These are phyloP conservation scores for Pelosia muscerda DNA, from an alignment of 2,888 invertebrate species.

Conservation along the genomic window DNA sequence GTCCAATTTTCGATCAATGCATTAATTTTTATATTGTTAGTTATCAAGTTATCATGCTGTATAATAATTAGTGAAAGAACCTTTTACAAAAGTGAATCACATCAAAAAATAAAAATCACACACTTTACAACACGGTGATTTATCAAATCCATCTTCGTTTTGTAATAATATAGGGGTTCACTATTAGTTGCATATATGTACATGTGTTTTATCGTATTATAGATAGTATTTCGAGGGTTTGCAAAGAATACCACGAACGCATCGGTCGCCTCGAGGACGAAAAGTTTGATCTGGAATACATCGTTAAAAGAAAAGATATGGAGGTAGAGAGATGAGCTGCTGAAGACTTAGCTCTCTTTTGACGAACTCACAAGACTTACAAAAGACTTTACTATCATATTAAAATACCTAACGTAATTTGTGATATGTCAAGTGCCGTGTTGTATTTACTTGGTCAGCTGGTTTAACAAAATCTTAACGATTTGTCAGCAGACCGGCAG, in stretches of 20 bases:
- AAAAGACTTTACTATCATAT: constrained; percentile 66
- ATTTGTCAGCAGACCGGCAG: constrained; percentile 62
- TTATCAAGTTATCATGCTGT: constrained; percentile 10
- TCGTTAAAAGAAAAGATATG: constrained; percentile 99
- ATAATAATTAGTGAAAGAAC: constrained; percentile 33
- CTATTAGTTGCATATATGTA: constrained; percentile 51
- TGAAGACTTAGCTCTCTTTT: constrained; percentile 68
- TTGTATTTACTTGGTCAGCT: constrained; percentile 75
- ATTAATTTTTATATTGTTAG: constrained; percentile 7
- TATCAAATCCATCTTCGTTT: constrained; percentile 35
- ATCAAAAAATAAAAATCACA: constrained; percentile 48
- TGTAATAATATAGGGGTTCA: constrained; percentile 52
- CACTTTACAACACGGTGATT: constrained; percentile 64
- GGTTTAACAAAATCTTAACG: constrained; percentile 72
- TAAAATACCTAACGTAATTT: constrained; percentile 72
- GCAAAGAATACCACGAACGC: constrained; percentile 95
- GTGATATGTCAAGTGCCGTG: constrained; percentile 77
- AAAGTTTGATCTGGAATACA: constrained; percentile 99
- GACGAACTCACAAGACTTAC: constrained; percentile 81
- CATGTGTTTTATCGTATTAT: constrained; percentile 83
- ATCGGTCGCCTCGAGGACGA: constrained; percentile 95
- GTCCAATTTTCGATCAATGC: constrained; percentile 18
- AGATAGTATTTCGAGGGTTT: constrained; percentile 92
- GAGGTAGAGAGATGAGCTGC: constrained; percentile 92
- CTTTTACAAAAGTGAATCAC: constrained; percentile 37